A percentile compares a stretch with the other conserved stretches of the same genome.
Evolutionary conservation across 2,888 invertebrate genomes (phyloP).

Genomic region (Agriotes lineatus): DNA sequence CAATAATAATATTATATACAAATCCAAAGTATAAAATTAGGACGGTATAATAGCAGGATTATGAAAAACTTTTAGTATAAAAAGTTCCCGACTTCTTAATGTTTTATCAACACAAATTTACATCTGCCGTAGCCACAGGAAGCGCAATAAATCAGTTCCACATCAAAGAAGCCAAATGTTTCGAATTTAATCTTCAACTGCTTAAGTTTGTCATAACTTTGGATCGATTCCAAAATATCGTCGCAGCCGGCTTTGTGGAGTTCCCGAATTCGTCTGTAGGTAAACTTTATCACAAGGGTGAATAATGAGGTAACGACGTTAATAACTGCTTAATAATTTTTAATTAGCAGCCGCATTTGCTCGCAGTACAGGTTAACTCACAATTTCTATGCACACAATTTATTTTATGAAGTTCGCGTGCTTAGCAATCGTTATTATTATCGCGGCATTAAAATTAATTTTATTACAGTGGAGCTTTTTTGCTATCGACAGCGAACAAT

Average conservation of each 20-base stretch:
- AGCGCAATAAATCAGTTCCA: constrained; percentile 42
- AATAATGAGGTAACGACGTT: no score
- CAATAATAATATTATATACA: no score
- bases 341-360: not conserved
- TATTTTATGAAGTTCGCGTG: constrained; percentile 44
- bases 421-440: constrained; percentile 42
- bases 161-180: constrained; percentile 50
- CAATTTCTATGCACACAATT: constrained; percentile 28
- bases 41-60: not conserved
- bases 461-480: constrained; percentile 45
- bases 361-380: not conserved
- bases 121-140: constrained; percentile 37
- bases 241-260: constrained; percentile 19
- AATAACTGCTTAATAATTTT: not conserved
- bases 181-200: constrained; percentile 45
- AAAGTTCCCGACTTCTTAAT: not conserved
- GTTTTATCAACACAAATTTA: constrained; percentile 36
- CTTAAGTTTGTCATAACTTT: constrained; percentile 48
- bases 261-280: not conserved
- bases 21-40: no score
- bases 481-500: constrained; percentile 44
- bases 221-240: constrained; percentile 42
- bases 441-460: constrained; percentile 50
- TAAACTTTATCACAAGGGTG: no score
- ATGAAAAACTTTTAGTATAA: not conserved